phyloP scores from a whole-genome alignment of 2,797 vertebrate genomes.

The Odontamblyopus lacepedii region DNA sequence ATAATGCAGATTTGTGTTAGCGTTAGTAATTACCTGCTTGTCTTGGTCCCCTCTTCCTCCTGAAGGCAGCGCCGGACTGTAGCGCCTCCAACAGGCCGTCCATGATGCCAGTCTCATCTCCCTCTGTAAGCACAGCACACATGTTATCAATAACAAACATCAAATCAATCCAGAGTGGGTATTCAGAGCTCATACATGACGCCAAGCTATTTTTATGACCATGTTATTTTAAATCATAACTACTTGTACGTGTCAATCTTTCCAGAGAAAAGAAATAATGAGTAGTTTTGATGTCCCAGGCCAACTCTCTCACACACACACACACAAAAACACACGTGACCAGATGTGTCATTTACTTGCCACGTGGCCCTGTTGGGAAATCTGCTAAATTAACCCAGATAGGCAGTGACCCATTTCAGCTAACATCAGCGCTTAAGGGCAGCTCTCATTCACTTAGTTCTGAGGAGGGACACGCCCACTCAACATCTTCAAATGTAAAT shows the following conservation, averaged over 20 bases:
- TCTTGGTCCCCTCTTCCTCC: constrained; percentile 79
- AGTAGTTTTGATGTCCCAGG: constrained; percentile 10
- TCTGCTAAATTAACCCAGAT: constrained; percentile 65
- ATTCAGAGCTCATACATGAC: constrained; percentile 8
- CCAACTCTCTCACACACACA: constrained; percentile 17
- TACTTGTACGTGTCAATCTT: not conserved
- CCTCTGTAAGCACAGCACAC: constrained; percentile 71
- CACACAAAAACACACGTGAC: constrained; percentile 20
- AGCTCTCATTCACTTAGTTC: constrained; percentile 18
- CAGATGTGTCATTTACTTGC: constrained; percentile 26
- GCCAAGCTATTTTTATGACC: not conserved
- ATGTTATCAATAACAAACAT: constrained; percentile 23
- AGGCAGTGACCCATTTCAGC: constrained; percentile 64
- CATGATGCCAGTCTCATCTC: constrained; percentile 83
- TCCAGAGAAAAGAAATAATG: constrained; percentile 11
- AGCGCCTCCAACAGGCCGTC: constrained; percentile 83
- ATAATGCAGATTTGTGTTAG: constrained; percentile 6
- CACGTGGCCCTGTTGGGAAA: constrained; percentile 38
- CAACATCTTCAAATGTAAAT: constrained; percentile 12
- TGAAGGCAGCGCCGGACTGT: constrained; percentile 84
- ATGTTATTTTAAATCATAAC: constrained; percentile 24
- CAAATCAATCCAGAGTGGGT: constrained; percentile 10
- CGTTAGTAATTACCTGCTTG: constrained; percentile 76
- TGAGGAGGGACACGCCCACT: constrained; percentile 21
- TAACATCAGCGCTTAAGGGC: constrained; percentile 30